Base-by-base conservation (phyloP, 2,113 vertebrate genomes). In the Dasyornis broadbenti region DNA sequence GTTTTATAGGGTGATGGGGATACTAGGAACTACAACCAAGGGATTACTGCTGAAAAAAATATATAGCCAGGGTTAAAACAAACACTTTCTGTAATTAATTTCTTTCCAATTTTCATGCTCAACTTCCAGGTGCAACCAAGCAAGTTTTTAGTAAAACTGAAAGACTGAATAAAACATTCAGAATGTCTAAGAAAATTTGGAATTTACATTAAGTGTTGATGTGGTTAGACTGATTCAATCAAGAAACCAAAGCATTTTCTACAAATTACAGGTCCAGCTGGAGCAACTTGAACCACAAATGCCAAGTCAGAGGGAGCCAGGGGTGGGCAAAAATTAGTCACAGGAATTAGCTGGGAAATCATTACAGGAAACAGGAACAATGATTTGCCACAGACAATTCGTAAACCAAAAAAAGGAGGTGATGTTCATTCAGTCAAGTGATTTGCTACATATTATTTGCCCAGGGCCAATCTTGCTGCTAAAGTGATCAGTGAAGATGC, bases 381-480 rank as follows among this genome's bases (percentile, higher is more conserved):
- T 0, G 0, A n/a, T 88, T 82, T 87, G 78, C 75, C 75, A 76
- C 2, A 70, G 78, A 95, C 11, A 0, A 82, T 71, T 59, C 79
- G 24, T 12, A 92, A 86, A 64, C 81, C 33, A 65, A 59, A 73
- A 73, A 59, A 61, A 69, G 44, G 71, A 75, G 64, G 24, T 11
- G 0, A 52, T 73, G 65, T n/a, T 63, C 79, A 94, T 33, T 53
- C 92, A 90, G 60, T 53, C 79, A 83, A 93, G 82, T 83, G 88
- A 86, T 95, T 93, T 96, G 88, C 76, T 92, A 81, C 90, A 93
- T 93, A 90, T 76, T 52, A 30, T 75, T 93, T 77, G 92, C 92
- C 88, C 64, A 90, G 93, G 86, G 93, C 90, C 79, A 79, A 13
- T 78, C 85, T 83, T 71, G 90, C 90, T 95, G 80, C 68, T 95